A percentile compares a stretch with the other conserved stretches of the same genome.
Conservation (phyloP, 2,888 invertebrate genomes). For the Desoria tigrina region DNA sequence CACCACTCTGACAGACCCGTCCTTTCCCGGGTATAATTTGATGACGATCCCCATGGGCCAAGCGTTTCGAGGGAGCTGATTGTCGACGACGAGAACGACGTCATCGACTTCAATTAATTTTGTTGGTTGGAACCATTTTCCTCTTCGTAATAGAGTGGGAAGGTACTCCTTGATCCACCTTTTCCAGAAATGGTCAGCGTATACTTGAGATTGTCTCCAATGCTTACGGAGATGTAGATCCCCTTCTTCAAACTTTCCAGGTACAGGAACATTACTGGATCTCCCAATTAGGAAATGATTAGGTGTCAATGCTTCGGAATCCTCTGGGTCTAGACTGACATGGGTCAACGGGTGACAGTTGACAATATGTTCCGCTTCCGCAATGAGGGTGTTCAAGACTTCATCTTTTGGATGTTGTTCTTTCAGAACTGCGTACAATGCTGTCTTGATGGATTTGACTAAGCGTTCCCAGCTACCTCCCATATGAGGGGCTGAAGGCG, state of each 20-base stretch:
- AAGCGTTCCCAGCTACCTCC: constrained; percentile 4
- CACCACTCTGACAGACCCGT: constrained; percentile 18
- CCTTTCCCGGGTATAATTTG: constrained; percentile 7
- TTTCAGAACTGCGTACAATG: background rate
- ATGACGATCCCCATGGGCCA: constrained; percentile 23
- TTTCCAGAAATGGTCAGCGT: constrained; percentile 50
- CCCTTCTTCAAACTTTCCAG: constrained; percentile 31
- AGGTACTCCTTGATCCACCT: constrained; percentile 51
- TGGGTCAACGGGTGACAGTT: constrained; percentile 3
- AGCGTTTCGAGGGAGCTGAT: constrained; percentile 5
- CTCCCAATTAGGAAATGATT: background rate
- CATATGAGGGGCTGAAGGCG: constrained; percentile 15
- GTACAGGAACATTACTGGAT: background rate
- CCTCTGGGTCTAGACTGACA: constrained; percentile 1
- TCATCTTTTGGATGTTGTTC: background rate
- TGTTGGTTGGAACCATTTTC: constrained; percentile 28
- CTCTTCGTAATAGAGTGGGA: constrained; percentile 33
- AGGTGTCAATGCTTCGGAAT: background rate
- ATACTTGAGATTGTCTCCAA: constrained; percentile 53
- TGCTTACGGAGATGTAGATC: constrained; percentile 42
- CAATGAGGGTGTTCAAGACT: constrained; percentile 1
- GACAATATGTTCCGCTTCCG: constrained; percentile 3
- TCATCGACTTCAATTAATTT: constrained; percentile 13
- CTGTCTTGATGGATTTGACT: constrained; percentile 8
- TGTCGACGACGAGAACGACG: constrained; percentile 18